Conservation (phyloP, 2,888 invertebrate species). For the Pammene aurita region DNA sequence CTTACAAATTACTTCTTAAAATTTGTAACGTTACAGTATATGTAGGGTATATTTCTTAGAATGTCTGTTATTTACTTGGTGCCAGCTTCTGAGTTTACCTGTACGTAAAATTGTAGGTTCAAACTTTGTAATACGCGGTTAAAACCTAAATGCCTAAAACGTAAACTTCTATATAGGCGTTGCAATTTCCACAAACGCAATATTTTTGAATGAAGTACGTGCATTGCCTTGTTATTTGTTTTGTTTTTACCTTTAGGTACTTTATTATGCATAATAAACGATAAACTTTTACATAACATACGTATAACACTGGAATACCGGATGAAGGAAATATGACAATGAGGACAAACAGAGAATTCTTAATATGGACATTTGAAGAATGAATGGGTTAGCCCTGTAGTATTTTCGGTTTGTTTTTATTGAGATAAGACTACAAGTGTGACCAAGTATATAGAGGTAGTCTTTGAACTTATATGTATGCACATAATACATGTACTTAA, state of each 20-base stretch:
- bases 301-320: not conserved
- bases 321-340: constrained; percentile 12
- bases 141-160: not conserved
- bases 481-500: no score
- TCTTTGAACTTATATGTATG: no score
- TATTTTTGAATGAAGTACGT: not conserved
- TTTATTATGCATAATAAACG: not conserved
- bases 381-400: constrained; percentile 9
- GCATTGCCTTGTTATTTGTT: not conserved
- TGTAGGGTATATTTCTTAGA: not conserved
- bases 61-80: not conserved
- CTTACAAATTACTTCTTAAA: no score
- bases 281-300: constrained; percentile 17
- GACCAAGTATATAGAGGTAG: no score
- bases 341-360: not conserved
- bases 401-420: no score
- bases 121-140: not conserved
- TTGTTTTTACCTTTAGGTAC: not conserved
- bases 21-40: no score
- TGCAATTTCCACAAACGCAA: not conserved
- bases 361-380: not conserved
- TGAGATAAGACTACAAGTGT: no score
- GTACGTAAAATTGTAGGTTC: not conserved
- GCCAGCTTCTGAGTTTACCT: not conserved
- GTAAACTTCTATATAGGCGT: not conserved